phyloP scores from a whole-genome alignment of 2,888 invertebrate species.

The Drosophila macrospina region DNA sequence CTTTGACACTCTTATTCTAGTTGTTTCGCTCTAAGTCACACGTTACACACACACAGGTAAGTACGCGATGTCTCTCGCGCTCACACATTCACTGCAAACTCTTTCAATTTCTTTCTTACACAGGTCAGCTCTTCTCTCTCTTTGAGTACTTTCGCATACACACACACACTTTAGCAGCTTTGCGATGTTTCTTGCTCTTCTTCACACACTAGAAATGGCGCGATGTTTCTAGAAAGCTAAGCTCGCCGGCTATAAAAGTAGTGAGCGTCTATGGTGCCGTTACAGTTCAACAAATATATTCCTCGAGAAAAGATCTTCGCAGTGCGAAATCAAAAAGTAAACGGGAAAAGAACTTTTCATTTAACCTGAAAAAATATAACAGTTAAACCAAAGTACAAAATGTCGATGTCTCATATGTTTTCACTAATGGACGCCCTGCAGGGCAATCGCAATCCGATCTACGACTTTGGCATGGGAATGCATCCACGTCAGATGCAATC shows the following conservation, averaged over 20 bases:
- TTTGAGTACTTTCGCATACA: slow-evolving; percentile 1
- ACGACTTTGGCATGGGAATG: slow-evolving; percentile 80
- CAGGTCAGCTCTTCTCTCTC: neutral
- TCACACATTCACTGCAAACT: slow-evolving; percentile 1
- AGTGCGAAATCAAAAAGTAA: slow-evolving; percentile 36
- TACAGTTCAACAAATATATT: slow-evolving; percentile 36
- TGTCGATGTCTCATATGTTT: slow-evolving; percentile 62
- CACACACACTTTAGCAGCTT: slow-evolving; percentile 10
- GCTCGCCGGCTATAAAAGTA: slow-evolving; percentile 50
- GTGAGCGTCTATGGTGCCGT: neutral
- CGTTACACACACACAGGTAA: neutral
- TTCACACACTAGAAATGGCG: slow-evolving; percentile 11
- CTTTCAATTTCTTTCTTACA: neutral
- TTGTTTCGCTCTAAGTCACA: neutral
- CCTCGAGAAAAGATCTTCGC: slow-evolving; percentile 22
- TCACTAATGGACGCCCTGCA: slow-evolving; percentile 62
- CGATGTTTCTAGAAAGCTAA: slow-evolving; percentile 44
- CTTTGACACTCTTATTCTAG: slow-evolving; percentile 3
- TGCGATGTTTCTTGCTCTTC: slow-evolving; percentile 25
- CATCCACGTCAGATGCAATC: slow-evolving; percentile 61
- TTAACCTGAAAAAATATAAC: slow-evolving; percentile 2
- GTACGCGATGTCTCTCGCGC: slow-evolving; percentile 6
- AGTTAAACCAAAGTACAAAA: slow-evolving; percentile 36
- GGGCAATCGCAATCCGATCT: slow-evolving; percentile 43
- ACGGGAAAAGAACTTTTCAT: slow-evolving; percentile 11